Evolutionary conservation across 2,797 vertebrate species (phyloP).

Genomic region (Brotogeris chrysoptera): DNA sequence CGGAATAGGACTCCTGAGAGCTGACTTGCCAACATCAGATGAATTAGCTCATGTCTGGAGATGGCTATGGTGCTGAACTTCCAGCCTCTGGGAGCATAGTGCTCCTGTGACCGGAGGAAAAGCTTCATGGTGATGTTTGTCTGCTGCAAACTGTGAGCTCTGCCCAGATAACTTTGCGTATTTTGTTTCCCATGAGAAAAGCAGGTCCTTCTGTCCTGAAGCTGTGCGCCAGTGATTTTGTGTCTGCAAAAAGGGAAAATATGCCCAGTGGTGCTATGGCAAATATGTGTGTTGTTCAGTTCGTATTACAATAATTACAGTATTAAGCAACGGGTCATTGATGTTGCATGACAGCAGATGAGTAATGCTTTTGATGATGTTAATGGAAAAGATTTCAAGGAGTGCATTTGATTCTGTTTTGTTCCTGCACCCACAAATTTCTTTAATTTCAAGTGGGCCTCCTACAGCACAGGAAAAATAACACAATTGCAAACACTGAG

Average conservation of each 20-base stretch:
- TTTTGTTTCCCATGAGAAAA: background rate
- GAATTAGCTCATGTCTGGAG: background rate
- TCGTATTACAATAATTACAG: background rate
- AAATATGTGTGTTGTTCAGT: background rate
- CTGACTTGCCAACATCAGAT: background rate
- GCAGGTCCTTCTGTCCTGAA: background rate
- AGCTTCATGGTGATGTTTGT: rapidly evolving
- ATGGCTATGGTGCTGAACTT: background rate
- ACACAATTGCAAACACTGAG: background rate
- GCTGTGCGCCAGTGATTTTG: background rate
- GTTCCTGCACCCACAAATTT: background rate
- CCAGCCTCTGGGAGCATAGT: background rate
- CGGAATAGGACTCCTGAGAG: background rate
- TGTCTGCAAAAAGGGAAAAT: background rate
- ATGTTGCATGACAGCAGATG: background rate
- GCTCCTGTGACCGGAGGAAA: background rate
- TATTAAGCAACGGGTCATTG: background rate
- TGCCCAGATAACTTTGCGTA: background rate
- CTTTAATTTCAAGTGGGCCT: background rate
- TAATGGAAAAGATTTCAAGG: background rate
- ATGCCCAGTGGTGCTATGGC: background rate
- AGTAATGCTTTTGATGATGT: background rate
- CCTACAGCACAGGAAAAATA: background rate
- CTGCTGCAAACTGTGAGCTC: background rate
- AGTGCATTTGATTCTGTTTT: background rate